Base-by-base conservation (phyloP, 2,113 vertebrate species). In the Periophthalmus modestus region DNA sequence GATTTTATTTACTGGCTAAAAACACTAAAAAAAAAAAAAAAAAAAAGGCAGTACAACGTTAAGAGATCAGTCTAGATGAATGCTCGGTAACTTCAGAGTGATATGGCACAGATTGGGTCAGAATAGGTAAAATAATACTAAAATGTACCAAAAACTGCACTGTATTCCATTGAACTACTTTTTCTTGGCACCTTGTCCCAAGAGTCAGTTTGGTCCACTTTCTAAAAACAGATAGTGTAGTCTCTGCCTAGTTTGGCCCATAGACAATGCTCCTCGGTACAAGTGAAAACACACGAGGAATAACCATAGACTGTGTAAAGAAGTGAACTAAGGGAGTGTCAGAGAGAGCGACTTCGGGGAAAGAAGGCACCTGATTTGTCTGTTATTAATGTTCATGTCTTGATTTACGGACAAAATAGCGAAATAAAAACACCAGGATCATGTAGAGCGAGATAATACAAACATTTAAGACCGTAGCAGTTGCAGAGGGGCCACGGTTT, bases 91-190 rank as follows among this genome's bases (percentile, higher is more conserved):
- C 23, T 59, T 14, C 24, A 18, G 34, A 34, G 59, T 34, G 59
- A 13, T 62, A 62, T 62, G 28, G 59, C 14, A 62, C 28, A 34
- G 59, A 62, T 62, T 62, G 15, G 59, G 59, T 62, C 59, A 62
- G 59, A 33, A 62, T 7, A 12, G 59, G 10, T 10, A 65, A 65
- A 65, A 39, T 0, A 59, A 1, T 28, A 14, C 15, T 15, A 18
- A 12, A 65, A 24, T 11, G 57, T 59, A 2, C 57, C 3, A 15
- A 14, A 59, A 28, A 24, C 11, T 21, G n/a, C 21, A 33, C 24
- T 24, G 59, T 62, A 62, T 18, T 34, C 59, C 28, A 62, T 28
- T 62, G 59, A 62, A 62, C 59, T 62, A 62, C 59, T 62, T 62
- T 15, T 57, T 19, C 54, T 57, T 21, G n/a, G 16, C 28, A 14